These are phyloP conservation scores for Marasmarcha lunaedactyla DNA, from an alignment of 2,888 invertebrate genomes.

Conservation along the genomic window DNA sequence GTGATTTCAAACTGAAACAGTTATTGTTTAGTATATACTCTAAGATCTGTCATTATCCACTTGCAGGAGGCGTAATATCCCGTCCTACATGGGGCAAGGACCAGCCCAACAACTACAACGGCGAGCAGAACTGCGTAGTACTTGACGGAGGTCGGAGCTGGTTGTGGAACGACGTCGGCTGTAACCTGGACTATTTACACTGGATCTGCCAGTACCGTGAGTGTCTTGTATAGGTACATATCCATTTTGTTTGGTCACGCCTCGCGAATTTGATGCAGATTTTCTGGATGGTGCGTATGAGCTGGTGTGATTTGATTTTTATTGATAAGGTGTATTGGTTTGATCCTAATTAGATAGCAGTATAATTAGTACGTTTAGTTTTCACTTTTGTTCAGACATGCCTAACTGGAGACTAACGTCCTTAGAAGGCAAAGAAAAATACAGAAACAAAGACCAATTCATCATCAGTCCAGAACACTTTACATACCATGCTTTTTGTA, in stretches of 20 bases:
- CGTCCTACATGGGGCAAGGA: constrained; percentile 93
- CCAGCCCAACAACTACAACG: constrained; percentile 95
- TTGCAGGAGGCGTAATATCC: constrained; percentile 79
- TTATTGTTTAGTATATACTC: too few relatives aligned
- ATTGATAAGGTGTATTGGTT: too few relatives aligned
- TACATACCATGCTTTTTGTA: too few relatives aligned
- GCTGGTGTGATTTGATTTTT: background rate
- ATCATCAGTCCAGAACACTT: too few relatives aligned
- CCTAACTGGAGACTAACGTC: too few relatives aligned
- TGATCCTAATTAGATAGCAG: too few relatives aligned
- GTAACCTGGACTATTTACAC: constrained; percentile 91
- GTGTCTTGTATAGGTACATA: constrained; percentile 70
- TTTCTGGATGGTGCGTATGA: background rate
- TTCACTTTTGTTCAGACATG: too few relatives aligned
- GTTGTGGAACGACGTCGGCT: constrained; percentile 96
- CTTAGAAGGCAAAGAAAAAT: too few relatives aligned
- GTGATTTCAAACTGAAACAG: too few relatives aligned
- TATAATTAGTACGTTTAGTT: too few relatives aligned
- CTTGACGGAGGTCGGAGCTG: constrained; percentile 90
- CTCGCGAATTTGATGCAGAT: constrained; percentile 29
- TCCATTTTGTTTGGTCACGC: constrained; percentile 41
- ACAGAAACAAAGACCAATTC: too few relatives aligned
- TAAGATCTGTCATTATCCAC: too few relatives aligned
- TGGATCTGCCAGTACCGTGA: constrained; percentile 94
- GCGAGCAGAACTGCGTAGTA: constrained; percentile 95